These are phyloP conservation scores for Nannospalax galili DNA, from an alignment of 2,113 vertebrate genomes.

Conservation along the genomic window DNA sequence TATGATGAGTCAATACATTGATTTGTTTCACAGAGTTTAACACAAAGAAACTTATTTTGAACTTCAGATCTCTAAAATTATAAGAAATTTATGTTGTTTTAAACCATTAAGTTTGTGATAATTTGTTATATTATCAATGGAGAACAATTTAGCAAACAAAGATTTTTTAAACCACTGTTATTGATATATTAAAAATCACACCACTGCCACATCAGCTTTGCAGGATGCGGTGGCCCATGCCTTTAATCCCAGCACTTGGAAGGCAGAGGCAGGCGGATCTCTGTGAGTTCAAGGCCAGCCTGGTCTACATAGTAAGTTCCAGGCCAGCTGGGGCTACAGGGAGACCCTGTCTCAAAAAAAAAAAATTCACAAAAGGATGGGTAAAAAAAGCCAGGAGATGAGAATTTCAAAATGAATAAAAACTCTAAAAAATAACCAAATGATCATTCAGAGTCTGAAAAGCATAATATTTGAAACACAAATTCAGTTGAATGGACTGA, in stretches of 20 bases:
- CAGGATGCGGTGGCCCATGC: no score
- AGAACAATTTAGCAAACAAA: not conserved
- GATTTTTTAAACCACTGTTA: not conserved
- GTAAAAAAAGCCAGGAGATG: not conserved
- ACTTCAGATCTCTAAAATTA: not conserved
- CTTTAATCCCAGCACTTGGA: no score
- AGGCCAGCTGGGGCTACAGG: no score
- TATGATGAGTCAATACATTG: not conserved
- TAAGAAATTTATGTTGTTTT: not conserved
- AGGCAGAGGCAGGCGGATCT: no score
- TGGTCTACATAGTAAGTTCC: no score
- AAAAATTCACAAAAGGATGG: not conserved
- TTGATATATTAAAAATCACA: not conserved
- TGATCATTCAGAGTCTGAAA: not conserved
- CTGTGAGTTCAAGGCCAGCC: no score
- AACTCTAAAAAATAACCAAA: not conserved
- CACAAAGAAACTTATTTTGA: not conserved
- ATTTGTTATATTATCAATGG: not conserved
- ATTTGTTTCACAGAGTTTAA: not conserved
- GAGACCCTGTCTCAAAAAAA: no score
- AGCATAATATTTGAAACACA: not conserved
- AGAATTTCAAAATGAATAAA: not conserved
- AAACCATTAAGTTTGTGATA: not conserved
- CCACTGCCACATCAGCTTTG: no score
- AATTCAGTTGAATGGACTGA: not conserved